A percentile compares a stretch with the other conserved stretches of the same genome.
These are phyloP conservation scores for Atta cephalotes DNA, from an alignment of 1,140 invertebrate species.

Conservation along the genomic window DNA sequence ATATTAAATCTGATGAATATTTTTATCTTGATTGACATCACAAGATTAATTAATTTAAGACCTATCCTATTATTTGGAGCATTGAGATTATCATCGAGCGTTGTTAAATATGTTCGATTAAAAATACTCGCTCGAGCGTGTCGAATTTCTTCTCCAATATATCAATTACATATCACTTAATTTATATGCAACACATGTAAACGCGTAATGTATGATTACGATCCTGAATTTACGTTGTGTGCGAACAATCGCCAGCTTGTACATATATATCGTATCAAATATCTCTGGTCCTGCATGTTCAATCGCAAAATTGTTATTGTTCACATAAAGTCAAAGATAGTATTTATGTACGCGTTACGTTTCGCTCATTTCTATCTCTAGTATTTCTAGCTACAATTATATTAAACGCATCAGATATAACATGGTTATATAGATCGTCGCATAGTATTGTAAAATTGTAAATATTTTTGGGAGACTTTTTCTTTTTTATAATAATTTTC, in stretches of 20 bases:
- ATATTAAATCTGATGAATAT: not conserved
- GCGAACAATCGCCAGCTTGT: conserved; percentile 9
- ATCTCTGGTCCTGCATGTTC: conserved; percentile 44
- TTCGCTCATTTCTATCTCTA: conserved; percentile 29
- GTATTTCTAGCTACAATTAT: conserved; percentile 12
- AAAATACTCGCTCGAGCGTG: conserved; percentile 40
- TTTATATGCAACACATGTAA: conserved; percentile 47
- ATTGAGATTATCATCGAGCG: conserved; percentile 2
- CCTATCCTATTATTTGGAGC: conserved; percentile 19
- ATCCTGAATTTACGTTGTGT: conserved; percentile 21
- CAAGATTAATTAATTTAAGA: conserved; percentile 41
- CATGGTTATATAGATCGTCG: conserved; percentile 3
- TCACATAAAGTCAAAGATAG: conserved; percentile 9
- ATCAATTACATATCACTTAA: conserved; percentile 46
- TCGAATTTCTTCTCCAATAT: conserved; percentile 34
- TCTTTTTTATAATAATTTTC: not conserved
- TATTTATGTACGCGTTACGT: conserved; percentile 36
- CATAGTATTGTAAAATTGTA: not conserved
- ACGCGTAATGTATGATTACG: conserved; percentile 34
- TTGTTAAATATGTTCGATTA: conserved; percentile 14
- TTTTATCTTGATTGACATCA: not conserved
- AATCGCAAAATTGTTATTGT: conserved; percentile 41
- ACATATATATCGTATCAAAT: conserved; percentile 42
- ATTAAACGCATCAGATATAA: not conserved
- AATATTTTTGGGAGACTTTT: not conserved